Percentiles rank a stretch among this genome's conserved stretches.
phyloP scores from a whole-genome alignment of 2,888 invertebrate genomes.

The Leptopilina syphax region DNA sequence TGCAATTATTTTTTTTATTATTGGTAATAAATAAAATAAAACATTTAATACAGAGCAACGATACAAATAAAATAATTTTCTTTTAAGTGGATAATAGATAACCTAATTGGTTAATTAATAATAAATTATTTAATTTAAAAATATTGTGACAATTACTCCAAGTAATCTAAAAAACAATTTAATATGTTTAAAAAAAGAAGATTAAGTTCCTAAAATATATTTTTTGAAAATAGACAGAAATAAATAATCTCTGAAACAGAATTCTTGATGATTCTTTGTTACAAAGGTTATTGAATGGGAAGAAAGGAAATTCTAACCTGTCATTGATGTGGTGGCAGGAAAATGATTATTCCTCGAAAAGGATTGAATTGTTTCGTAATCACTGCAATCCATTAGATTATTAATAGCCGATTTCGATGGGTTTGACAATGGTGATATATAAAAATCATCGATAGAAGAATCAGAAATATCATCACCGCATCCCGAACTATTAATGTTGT shows the following conservation, averaged over 20 bases:
- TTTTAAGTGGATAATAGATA: no score
- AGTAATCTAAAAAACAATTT: no score
- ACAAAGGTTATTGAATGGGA: neutral
- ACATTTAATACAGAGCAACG: no score
- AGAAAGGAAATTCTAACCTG: slow-evolving; percentile 12
- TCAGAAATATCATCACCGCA: slow-evolving; percentile 71
- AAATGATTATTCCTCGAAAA: neutral
- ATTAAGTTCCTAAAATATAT: no score
- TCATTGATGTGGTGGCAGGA: slow-evolving; percentile 4
- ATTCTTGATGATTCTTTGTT: neutral
- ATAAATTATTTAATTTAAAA: no score
- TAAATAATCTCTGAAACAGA: neutral
- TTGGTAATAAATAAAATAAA: no score
- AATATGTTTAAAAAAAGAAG: neutral
- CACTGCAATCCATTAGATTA: slow-evolving; percentile 3
- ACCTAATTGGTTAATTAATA: no score
- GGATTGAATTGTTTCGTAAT: neutral
- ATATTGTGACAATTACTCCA: no score
- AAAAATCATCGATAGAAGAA: slow-evolving; percentile 11
- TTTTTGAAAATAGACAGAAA: neutral
- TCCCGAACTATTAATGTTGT: slow-evolving; percentile 79
- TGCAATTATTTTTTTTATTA: neutral
- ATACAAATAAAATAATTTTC: no score
- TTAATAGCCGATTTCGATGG: neutral
- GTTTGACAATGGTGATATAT: neutral